These are phyloP conservation scores for Corythucha ciliata DNA, from an alignment of 2,888 invertebrate genomes.

Conservation along the genomic window DNA sequence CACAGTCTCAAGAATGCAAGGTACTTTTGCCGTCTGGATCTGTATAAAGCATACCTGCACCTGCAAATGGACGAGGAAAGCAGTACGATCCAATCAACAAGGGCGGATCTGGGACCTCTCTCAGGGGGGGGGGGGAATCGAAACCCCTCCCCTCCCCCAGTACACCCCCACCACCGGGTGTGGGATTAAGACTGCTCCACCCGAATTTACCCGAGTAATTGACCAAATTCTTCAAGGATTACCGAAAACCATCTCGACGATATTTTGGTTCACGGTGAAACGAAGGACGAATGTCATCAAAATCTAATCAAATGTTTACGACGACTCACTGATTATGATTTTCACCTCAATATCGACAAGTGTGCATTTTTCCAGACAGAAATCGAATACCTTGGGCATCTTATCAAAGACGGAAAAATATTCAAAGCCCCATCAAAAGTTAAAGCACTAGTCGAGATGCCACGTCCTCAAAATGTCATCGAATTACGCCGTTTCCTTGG, in stretches of 20 bases:
- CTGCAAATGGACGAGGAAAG: conserved; percentile 24
- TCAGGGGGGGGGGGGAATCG: too few relatives aligned
- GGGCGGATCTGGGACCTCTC: neutral
- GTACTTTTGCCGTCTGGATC: conserved; percentile 29
- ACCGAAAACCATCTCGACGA: conserved; percentile 26
- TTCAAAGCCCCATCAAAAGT: too few relatives aligned
- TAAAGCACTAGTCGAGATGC: too few relatives aligned
- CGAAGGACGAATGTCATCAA: conserved; percentile 23
- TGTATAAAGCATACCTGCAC: conserved; percentile 31
- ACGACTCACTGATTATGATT: neutral
- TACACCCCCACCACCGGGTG: too few relatives aligned
- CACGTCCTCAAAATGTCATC: too few relatives aligned
- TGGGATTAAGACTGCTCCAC: conserved; percentile 8
- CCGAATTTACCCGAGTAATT: neutral
- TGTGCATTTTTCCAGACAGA: conserved; percentile 1
- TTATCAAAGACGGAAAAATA: too few relatives aligned
- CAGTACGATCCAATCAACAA: conserved; percentile 21
- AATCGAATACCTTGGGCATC: conserved; percentile 26
- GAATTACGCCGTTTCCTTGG: too few relatives aligned
- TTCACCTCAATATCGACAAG: conserved; percentile 2
- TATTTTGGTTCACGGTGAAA: conserved; percentile 29
- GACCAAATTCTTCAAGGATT: conserved; percentile 22
- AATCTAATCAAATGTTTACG: neutral
- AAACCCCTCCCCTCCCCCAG: too few relatives aligned
- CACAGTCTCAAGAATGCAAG: conserved; percentile 22